Evolutionary conservation across 2,888 invertebrate species (phyloP).

Genomic region (Sclerodermus sp.): DNA sequence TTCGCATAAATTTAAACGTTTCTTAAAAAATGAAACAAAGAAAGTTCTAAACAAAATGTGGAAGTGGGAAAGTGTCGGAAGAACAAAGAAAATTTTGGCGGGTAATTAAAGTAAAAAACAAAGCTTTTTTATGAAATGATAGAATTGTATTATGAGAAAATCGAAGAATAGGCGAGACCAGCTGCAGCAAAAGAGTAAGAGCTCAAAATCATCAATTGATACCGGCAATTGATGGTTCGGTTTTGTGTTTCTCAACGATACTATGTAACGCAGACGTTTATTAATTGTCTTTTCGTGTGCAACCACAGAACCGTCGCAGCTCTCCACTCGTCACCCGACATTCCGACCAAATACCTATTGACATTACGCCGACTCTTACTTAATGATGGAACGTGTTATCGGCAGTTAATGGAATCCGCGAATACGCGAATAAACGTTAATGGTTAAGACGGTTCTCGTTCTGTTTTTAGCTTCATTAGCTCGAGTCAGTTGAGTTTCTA

Average conservation of each 20-base stretch:
- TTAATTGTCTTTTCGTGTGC: conserved; percentile 21
- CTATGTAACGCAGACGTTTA: conserved; percentile 16
- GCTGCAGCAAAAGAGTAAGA: conserved; percentile 32
- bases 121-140: conserved; percentile 6
- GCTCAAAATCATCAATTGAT: conserved; percentile 28
- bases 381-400: conserved; percentile 26
- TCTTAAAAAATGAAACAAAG: too few relatives aligned
- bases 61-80: too few relatives aligned
- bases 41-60: too few relatives aligned
- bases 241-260: conserved; percentile 3
- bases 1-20: too few relatives aligned
- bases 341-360: conserved; percentile 24
- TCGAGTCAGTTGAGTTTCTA: too few relatives aligned
- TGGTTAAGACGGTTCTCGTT: conserved; percentile 12
- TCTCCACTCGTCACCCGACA: conserved; percentile 22
- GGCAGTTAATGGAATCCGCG: conserved; percentile 29
- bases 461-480: not conserved
- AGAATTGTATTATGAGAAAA: conserved; percentile 13
- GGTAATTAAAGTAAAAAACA: not conserved
- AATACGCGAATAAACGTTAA: conserved; percentile 19
- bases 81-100: too few relatives aligned
- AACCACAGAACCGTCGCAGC: conserved; percentile 30
- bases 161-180: conserved; percentile 40
- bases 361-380: conserved; percentile 25
- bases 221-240: conserved; percentile 31